Evolutionary conservation across 2,113 vertebrate genomes (phyloP).

Genomic region (Amia ocellicauda): DNA sequence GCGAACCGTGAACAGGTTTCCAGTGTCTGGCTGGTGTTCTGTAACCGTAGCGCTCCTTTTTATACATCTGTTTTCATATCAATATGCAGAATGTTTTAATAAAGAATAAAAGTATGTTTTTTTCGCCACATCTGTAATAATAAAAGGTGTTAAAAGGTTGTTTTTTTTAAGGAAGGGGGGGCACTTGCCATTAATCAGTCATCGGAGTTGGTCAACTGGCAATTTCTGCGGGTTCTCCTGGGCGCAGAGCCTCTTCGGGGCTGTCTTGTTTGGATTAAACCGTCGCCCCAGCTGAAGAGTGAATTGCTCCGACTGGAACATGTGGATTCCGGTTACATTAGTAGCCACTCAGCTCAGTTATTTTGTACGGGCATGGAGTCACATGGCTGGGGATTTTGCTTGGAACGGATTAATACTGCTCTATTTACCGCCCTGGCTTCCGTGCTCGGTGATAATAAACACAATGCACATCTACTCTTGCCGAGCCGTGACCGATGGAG

Average conservation of each 20-base stretch:
- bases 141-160: not conserved
- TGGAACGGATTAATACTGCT: not conserved
- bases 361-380: no score
- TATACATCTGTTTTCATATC: not conserved
- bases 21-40: not conserved
- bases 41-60: no score
- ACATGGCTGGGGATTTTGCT: not conserved
- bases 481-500: no score
- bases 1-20: not conserved
- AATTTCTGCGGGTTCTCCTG: not conserved
- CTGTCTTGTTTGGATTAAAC: not conserved
- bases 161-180: no score
- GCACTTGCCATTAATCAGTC: not conserved
- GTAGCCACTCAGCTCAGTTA: not conserved
- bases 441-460: not conserved
- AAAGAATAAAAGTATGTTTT: not conserved
- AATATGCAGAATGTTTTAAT: not conserved
- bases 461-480: not conserved
- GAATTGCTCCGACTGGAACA: not conserved
- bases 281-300: not conserved
- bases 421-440: not conserved
- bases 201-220: not conserved
- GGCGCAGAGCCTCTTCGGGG: not conserved
- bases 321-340: not conserved
- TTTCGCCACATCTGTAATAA: slow-evolving; percentile 1